phyloP scores from a whole-genome alignment of 2,888 invertebrate species.

The Drosophila differens region DNA sequence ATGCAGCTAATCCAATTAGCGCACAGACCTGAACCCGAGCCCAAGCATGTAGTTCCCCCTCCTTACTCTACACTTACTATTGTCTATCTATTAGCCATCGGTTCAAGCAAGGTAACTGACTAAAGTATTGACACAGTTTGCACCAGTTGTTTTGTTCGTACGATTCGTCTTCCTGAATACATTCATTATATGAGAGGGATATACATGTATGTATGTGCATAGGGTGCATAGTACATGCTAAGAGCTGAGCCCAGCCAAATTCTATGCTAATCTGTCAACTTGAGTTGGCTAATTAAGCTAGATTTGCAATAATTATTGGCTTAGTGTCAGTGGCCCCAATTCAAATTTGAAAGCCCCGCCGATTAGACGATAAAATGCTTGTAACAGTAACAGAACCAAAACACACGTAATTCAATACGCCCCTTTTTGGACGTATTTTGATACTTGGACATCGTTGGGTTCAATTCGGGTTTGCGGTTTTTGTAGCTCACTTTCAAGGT shows the following conservation, averaged over 20 bases:
- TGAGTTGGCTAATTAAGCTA: conserved; percentile 68
- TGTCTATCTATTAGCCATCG: neutral
- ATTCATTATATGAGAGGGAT: conserved; percentile 15
- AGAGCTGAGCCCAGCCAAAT: conserved; percentile 47
- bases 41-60: neutral
- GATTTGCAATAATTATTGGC: conserved; percentile 69
- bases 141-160: conserved; percentile 45
- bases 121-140: conserved; percentile 73
- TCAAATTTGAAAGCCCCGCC: conserved; percentile 33
- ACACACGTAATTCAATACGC: conserved; percentile 63
- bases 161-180: conserved; percentile 57
- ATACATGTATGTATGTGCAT: conserved; percentile 3
- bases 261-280: conserved; percentile 72
- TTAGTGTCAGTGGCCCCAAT: conserved; percentile 66
- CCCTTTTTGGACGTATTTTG: conserved; percentile 43
- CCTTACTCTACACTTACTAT: neutral
- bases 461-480: conserved; percentile 21
- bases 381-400: conserved; percentile 3
- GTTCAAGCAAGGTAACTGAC: conserved; percentile 57
- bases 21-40: conserved; percentile 40
- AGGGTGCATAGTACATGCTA: conserved; percentile 8
- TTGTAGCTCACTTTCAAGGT: conserved; percentile 54
- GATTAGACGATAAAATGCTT: conserved; percentile 44
- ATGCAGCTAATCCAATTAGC: conserved; percentile 77
- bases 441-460: conserved; percentile 39